Evolutionary conservation across 2,797 vertebrate species (phyloP).

Genomic region (Cossypha polioptera): DNA sequence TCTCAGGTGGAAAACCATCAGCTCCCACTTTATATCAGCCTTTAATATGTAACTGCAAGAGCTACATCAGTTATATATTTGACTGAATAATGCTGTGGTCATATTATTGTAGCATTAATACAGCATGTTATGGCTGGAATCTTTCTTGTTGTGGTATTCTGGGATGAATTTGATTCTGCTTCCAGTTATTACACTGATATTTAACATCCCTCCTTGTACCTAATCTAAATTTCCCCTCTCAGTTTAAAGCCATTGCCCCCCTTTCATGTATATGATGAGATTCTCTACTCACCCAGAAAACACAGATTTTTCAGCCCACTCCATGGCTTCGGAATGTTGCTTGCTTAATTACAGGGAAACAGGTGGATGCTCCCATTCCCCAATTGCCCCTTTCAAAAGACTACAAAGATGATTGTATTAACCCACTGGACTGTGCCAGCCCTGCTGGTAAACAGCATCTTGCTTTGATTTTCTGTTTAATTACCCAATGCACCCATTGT

Average conservation of each 20-base stretch:
- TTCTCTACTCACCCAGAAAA: background rate
- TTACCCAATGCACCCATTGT: background rate
- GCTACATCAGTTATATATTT: background rate
- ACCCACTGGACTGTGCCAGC: background rate
- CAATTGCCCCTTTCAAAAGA: background rate
- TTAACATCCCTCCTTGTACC: background rate
- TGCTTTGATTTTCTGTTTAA: conserved; percentile 25
- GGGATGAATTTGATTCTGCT: background rate
- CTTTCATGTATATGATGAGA: fast-evolving
- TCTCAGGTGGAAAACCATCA: background rate
- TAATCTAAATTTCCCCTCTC: background rate
- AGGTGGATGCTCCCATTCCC: background rate
- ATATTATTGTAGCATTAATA: too few relatives aligned
- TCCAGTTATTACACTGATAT: background rate
- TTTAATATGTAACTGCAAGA: background rate
- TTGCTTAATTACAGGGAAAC: background rate
- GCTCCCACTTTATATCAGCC: background rate
- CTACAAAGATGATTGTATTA: background rate
- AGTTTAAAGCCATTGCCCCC: background rate
- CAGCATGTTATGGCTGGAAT: background rate
- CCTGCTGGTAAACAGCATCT: background rate
- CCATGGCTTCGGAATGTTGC: background rate
- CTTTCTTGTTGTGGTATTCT: background rate
- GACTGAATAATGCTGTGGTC: background rate
- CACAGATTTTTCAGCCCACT: background rate